Conservation (phyloP, 2,113 vertebrate genomes). For the Lycocorax pyrrhopterus region DNA sequence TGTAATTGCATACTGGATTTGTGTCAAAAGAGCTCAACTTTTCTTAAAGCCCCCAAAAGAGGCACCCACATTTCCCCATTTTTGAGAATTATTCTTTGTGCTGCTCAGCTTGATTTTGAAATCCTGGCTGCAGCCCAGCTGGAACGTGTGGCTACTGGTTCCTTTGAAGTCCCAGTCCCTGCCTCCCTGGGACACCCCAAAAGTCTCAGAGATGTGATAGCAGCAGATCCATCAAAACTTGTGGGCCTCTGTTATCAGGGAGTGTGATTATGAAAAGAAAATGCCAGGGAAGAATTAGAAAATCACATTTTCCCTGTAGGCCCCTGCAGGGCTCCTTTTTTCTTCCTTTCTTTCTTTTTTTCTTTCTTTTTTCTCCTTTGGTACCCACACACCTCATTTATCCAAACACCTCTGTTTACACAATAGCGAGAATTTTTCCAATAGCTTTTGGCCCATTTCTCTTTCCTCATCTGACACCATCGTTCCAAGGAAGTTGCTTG, state of each 20-base stretch:
- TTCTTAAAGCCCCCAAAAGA: not conserved
- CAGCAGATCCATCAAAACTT: not conserved
- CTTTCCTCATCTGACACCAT: not conserved
- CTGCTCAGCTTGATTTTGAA: not conserved
- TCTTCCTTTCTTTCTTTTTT: no score
- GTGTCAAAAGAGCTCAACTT: not conserved
- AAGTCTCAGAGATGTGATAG: not conserved
- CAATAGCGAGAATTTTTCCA: slow-evolving; percentile 7
- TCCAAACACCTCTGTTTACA: slow-evolving; percentile 20
- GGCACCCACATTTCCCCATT: not conserved
- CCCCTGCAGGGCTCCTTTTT: not conserved
- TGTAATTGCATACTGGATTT: not conserved
- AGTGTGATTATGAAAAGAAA: not conserved
- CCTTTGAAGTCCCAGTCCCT: not conserved
- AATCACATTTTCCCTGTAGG: not conserved
- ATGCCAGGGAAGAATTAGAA: not conserved
- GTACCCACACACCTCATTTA: not conserved
- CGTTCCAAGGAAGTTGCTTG: slow-evolving; percentile 24
- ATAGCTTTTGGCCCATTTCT: slow-evolving; percentile 8
- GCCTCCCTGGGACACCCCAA: not conserved
- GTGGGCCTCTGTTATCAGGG: not conserved
- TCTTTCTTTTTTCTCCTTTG: not conserved
- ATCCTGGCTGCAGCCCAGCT: not conserved
- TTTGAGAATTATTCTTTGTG: not conserved
- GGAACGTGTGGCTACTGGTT: not conserved